Conservation (phyloP, 2,888 invertebrate genomes). For the Pachycephus smyrnensis region DNA sequence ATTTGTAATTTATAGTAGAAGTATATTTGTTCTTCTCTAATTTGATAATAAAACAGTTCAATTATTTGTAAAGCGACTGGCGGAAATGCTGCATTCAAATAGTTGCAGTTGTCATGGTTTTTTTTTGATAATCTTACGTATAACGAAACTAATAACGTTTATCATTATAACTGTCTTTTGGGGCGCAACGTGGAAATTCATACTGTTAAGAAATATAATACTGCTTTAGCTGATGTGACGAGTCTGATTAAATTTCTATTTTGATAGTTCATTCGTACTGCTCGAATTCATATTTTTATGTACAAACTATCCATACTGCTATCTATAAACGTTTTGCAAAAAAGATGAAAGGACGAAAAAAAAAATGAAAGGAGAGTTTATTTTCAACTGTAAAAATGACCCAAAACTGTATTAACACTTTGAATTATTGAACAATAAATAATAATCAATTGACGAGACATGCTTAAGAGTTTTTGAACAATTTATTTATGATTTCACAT, state of each 20-base stretch:
- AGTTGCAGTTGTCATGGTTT: slow-evolving; percentile 15
- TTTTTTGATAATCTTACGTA: slow-evolving; percentile 22
- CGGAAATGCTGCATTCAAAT: slow-evolving; percentile 1
- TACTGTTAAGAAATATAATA: background rate
- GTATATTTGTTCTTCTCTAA: slow-evolving; percentile 9
- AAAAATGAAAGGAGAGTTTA: background rate
- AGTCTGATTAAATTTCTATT: background rate
- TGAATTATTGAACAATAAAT: background rate
- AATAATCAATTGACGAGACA: background rate
- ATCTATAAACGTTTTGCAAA: background rate
- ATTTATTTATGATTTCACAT: background rate
- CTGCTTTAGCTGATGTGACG: background rate
- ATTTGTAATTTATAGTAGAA: slow-evolving; percentile 30
- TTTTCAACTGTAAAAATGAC: background rate
- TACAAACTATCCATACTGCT: background rate
- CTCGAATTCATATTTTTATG: background rate
- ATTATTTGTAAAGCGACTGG: background rate
- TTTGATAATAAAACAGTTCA: background rate
- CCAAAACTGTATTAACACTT: background rate
- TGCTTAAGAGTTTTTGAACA: background rate
- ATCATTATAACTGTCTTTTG: background rate
- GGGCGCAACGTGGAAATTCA: background rate
- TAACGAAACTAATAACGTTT: slow-evolving; percentile 4
- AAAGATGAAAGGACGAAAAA: background rate
- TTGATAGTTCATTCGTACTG: background rate